Evolutionary conservation across 2,113 vertebrate species (phyloP), one percentile per base, ranked within the genome.

Genomic region (Ailuropoda melanoleuca): DNA sequence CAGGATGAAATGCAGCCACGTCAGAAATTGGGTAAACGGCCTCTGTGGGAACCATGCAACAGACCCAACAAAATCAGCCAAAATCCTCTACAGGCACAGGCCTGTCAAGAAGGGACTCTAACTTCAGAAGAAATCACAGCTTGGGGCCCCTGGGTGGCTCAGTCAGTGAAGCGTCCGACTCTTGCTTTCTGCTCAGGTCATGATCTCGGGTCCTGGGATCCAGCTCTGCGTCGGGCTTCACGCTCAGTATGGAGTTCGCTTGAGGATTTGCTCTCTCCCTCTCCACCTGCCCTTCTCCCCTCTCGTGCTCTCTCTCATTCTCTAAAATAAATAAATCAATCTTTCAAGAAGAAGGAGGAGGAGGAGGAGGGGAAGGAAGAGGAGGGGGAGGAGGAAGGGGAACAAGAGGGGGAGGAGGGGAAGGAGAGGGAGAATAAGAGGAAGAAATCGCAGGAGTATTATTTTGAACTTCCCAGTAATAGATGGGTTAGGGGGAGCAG

Each of bases 41-140:
- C 1, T 6, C 14, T 2, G 1, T 39, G n/a, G 23, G 62, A 84
- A 31, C 23, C 10, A 0, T 2, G 29, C 23, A 50, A 55, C 43
- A 24, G 19, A 60, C 39, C 24, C 6, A 55, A 60, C 34, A 53
- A 92, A 92, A 72, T 34, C 23, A 60, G 26, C 29, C 11, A 39
- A 68, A 55, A 85, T 55, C 66, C 75, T 62, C 24, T 39, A 43
- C 21, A 53, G 34, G n/a, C 14, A 14, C 19, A 23, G 21, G 29
- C 48, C 39, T 72, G 13, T 77, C 18, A 23, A 66, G 85, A 50
- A 64, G 64, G 15, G 34, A 37, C 26, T 50, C 53, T 2, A 4
- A 43, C 10, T 0, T 10, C 15, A 39, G 50, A 88, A 58, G 46
- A 91, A 95, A 75, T 14, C 3, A n/a, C 23, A 62, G 39, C 34